Evolutionary conservation across 2,113 vertebrate genomes (phyloP).

Genomic region (Archilochus colubris): DNA sequence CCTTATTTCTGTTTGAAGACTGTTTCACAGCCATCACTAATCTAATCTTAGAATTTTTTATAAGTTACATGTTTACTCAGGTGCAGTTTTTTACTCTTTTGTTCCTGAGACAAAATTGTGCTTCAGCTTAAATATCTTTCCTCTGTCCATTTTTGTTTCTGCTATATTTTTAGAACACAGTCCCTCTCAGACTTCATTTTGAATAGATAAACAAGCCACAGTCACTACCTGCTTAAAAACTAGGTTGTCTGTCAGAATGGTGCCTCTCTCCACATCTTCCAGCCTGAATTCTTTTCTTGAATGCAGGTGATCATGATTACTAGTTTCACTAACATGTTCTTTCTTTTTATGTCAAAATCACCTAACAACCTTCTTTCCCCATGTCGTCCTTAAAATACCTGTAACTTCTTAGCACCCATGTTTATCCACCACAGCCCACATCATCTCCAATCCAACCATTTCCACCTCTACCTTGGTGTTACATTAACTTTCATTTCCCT

Average conservation of each 20-base stretch:
- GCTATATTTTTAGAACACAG: neutral
- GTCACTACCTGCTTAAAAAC: neutral
- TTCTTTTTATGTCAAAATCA: neutral
- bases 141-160: neutral
- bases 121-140: neutral
- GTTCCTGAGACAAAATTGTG: neutral
- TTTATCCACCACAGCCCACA: neutral
- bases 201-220: neutral
- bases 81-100: neutral
- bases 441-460: neutral
- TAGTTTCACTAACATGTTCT: neutral
- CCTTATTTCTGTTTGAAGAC: neutral
- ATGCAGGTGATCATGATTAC: neutral
- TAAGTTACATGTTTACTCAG: neutral
- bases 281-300: neutral
- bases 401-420: fast-evolving
- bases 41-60: neutral
- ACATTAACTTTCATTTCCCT: neutral
- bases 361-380: neutral
- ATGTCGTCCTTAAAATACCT: neutral
- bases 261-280: neutral
- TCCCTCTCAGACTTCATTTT: neutral
- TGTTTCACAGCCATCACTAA: neutral
- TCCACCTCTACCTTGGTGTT: neutral
- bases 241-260: neutral